These are phyloP conservation scores for Ranitomeya imitator DNA, from an alignment of 2,113 vertebrate genomes.

Conservation along the genomic window DNA sequence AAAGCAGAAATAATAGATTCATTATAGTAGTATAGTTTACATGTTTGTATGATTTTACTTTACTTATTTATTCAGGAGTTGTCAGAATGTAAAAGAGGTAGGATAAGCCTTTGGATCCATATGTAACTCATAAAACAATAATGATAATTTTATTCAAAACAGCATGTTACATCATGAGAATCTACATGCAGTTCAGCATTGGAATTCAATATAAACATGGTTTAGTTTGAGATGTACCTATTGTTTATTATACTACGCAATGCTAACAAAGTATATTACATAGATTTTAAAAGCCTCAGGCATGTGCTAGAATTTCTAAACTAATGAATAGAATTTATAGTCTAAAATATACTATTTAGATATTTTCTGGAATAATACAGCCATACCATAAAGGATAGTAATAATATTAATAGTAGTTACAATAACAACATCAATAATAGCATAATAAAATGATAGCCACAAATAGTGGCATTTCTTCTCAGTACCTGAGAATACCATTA, in stretches of 20 bases:
- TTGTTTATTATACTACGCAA: neutral
- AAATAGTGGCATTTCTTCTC: no score
- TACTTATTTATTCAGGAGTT: neutral
- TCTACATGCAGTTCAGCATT: neutral
- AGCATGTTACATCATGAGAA: neutral
- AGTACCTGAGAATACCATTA: no score
- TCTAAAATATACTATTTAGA: neutral
- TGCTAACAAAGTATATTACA: neutral
- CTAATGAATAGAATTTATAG: neutral
- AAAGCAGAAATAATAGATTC: neutral
- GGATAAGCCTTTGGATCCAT: neutral
- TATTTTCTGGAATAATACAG: neutral
- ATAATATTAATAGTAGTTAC: neutral
- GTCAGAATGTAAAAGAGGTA: neutral
- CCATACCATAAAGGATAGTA: neutral
- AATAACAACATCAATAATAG: no score
- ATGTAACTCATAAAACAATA: neutral
- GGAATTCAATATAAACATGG: neutral
- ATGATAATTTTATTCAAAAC: neutral
- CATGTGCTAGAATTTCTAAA: neutral
- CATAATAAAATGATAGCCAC: no score
- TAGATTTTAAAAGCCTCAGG: no score
- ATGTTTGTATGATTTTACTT: neutral
- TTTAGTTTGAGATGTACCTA: neutral
- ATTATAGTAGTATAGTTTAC: no score